Evolutionary conservation across 2,113 vertebrate species (phyloP).

Genomic region (Chiloscyllium plagiosum): DNA sequence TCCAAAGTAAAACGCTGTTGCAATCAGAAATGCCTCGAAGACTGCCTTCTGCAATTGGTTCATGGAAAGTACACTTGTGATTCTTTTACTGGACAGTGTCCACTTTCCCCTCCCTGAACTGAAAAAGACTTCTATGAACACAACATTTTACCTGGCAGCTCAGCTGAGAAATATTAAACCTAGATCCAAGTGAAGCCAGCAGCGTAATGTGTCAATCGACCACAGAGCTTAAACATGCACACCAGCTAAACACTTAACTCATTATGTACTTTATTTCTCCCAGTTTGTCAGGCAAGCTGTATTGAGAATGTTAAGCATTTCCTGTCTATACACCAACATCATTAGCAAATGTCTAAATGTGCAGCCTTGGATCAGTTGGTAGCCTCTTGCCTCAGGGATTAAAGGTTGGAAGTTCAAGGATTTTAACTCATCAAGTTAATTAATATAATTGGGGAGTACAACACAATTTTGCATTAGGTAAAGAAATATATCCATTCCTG

Average conservation of each 20-base stretch:
- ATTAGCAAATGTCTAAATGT: background rate
- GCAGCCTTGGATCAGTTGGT: background rate
- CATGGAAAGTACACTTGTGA: background rate
- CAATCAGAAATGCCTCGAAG: background rate
- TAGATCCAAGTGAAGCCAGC: background rate
- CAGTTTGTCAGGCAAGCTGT: background rate
- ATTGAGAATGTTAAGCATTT: background rate
- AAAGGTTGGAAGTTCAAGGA: background rate
- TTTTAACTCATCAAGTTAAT: no score
- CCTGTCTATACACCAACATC: background rate
- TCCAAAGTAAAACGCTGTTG: background rate
- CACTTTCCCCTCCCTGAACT: background rate
- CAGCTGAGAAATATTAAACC: background rate
- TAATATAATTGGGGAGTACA: background rate
- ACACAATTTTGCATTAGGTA: no score
- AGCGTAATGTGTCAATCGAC: background rate
- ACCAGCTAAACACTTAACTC: background rate
- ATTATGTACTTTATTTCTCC: background rate
- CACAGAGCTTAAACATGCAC: slow-evolving; percentile 3
- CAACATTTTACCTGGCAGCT: background rate
- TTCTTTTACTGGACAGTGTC: background rate
- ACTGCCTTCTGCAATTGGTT: background rate
- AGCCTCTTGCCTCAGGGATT: background rate
- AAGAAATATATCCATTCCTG: background rate
- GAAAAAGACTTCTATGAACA: background rate